Evolutionary conservation across 2,888 invertebrate species (phyloP).

Genomic region (Sminthurides aquaticus): DNA sequence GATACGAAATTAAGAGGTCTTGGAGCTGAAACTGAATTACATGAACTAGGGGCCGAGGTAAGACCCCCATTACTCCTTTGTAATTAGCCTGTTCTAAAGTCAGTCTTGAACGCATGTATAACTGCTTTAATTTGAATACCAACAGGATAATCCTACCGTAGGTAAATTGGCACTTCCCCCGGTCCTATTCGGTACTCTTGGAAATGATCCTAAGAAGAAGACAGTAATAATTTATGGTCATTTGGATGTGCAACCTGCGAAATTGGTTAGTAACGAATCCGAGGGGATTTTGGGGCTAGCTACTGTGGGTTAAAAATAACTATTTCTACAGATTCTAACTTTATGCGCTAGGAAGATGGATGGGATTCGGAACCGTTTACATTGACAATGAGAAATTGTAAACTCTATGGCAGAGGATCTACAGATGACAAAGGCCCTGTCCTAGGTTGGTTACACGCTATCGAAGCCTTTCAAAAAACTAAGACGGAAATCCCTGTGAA

Average conservation of each 20-base stretch:
- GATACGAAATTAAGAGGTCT: constrained; percentile 60
- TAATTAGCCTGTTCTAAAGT: neutral
- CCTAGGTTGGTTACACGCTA: constrained; percentile 87
- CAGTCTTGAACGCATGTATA: too few species aligned
- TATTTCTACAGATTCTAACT: too few species aligned
- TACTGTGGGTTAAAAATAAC: too few species aligned
- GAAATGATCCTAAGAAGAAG: constrained; percentile 75
- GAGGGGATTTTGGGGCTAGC: too few species aligned
- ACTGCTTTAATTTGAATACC: too few species aligned
- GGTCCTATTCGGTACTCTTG: constrained; percentile 70
- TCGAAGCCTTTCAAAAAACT: constrained; percentile 74
- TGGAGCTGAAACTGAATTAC: constrained; percentile 63
- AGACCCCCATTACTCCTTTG: neutral
- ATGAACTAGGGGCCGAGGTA: constrained; percentile 66
- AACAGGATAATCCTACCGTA: too few species aligned
- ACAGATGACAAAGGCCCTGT: constrained; percentile 94
- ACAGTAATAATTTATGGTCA: constrained; percentile 94
- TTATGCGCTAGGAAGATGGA: constrained; percentile 73
- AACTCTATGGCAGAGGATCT: constrained; percentile 82
- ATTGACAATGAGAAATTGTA: constrained; percentile 75
- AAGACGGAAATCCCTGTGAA: constrained; percentile 60
- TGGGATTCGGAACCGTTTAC: constrained; percentile 94
- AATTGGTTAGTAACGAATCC: constrained; percentile 51
- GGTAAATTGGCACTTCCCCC: constrained; percentile 79
- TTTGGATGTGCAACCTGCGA: constrained; percentile 94